Evolutionary conservation across 2,797 vertebrate species (phyloP).

Genomic region (Sebastes umbrosus): DNA sequence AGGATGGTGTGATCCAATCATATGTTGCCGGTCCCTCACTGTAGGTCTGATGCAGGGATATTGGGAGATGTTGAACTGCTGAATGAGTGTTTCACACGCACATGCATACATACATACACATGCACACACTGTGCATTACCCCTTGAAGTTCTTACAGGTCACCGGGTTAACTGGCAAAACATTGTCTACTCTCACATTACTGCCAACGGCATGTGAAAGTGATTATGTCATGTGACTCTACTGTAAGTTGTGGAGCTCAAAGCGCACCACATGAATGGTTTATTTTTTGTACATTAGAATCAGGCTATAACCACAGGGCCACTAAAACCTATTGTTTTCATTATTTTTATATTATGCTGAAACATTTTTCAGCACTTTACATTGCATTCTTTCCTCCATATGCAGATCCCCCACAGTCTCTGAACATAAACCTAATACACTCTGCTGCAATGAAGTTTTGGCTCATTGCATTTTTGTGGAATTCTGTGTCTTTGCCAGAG

Average conservation of each 20-base stretch:
- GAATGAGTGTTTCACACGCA: neutral
- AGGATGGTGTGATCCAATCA: conserved; percentile 72
- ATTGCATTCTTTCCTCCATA: neutral
- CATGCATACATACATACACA: neutral
- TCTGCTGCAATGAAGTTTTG: conserved; percentile 22
- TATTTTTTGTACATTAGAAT: neutral
- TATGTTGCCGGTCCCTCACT: conserved; percentile 8
- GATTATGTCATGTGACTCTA: conserved; percentile 38
- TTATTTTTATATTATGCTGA: neutral
- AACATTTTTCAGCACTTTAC: neutral
- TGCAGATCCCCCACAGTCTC: neutral
- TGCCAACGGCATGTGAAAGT: conserved; percentile 21
- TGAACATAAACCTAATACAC: neutral
- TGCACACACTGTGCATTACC: neutral
- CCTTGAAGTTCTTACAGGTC: conserved; percentile 29
- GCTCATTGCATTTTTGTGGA: conserved; percentile 19
- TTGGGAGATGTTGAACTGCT: neutral
- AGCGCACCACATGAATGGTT: neutral
- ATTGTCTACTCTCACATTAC: conserved; percentile 4
- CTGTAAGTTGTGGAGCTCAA: conserved; percentile 25
- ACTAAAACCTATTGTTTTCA: neutral
- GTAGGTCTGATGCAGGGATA: neutral
- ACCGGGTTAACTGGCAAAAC: conserved; percentile 14
- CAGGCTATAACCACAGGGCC: neutral
- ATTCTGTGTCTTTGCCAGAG: neutral